Evolutionary conservation across 2,113 vertebrate species (phyloP), one percentile per base, ranked within the genome.

Genomic region (Sclerurus mexicanus): DNA sequence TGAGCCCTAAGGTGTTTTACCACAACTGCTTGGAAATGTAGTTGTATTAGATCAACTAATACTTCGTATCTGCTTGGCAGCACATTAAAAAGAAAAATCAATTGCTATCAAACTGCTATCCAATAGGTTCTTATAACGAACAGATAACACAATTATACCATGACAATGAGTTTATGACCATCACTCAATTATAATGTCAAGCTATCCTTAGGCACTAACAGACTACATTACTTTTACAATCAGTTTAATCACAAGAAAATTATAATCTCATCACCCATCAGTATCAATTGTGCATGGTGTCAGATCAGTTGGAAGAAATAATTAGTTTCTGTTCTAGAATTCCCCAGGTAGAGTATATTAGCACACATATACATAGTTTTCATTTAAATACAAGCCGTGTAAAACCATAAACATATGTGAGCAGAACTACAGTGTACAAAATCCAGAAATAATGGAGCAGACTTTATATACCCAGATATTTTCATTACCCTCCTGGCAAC

Each of bases 241-340:
- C 69, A 79, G 46, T 52, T 84, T 79, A 89, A 73, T 71, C 84
- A 82, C 40, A 89, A 62, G 27, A 74, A 89, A 94, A 90, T 88
- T 30, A 80, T 67, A 39, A 63, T 58, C 37, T 72, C 60, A 86
- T 84, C 58, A 69, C 20, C 25, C 77, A 91, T 87, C 53, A 79
- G 55, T 55, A 92, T 74, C 74, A 87, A 30, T 77, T 79, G 58
- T 58, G 30, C 27, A 77, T 20, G 12, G 9, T 85, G 71, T 69
- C 77, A 82, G 27, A 60, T 69, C 40, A 53, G 46, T 79, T 82
- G 88, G 72, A 95, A 90, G 59, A 85, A 94, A 80, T 80, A 94
- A 96, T 92, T 94, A 40, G 50, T 50, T 96, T 74, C 85, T 55
- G 7, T 44, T 11, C 50, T 69, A 78, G 35, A 82, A 94, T 80